Conservation (phyloP, 2,113 vertebrate species). For the Spea multiplicata region DNA sequence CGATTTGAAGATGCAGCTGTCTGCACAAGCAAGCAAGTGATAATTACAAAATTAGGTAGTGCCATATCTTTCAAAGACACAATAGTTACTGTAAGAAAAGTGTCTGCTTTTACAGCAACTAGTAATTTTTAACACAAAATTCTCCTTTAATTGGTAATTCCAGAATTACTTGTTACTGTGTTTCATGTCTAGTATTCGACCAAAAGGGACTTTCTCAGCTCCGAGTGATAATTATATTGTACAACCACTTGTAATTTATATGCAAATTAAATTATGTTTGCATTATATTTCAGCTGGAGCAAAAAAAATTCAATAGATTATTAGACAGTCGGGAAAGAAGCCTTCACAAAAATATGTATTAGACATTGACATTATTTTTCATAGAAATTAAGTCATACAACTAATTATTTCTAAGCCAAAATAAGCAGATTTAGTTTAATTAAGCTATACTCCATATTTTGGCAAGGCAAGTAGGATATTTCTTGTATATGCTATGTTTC, state of each 20-base stretch:
- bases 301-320: constrained; percentile 35
- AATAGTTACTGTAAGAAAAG: background rate
- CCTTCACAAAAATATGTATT: constrained; percentile 35
- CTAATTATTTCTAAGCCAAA: constrained; percentile 26
- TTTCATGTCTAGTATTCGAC: constrained; percentile 39
- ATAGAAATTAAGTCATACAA: constrained; percentile 33
- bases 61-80: constrained; percentile 16
- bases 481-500: background rate
- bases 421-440: constrained; percentile 9
- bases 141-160: constrained; percentile 35
- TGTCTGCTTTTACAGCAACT: background rate
- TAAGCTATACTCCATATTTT: background rate
- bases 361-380: constrained; percentile 13
- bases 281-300: constrained; percentile 26
- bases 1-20: constrained; percentile 28
- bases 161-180: constrained; percentile 27
- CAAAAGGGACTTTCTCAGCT: constrained; percentile 25
- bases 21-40: constrained; percentile 20
- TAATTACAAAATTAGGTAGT: constrained; percentile 27
- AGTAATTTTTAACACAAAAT: constrained; percentile 35
- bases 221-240: constrained; percentile 41
- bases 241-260: constrained; percentile 37
- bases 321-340: constrained; percentile 7
- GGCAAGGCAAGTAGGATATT: background rate
- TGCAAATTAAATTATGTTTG: constrained; percentile 42